phyloP scores from a whole-genome alignment of 2,113 vertebrate genomes.

The Arenaria interpres region DNA sequence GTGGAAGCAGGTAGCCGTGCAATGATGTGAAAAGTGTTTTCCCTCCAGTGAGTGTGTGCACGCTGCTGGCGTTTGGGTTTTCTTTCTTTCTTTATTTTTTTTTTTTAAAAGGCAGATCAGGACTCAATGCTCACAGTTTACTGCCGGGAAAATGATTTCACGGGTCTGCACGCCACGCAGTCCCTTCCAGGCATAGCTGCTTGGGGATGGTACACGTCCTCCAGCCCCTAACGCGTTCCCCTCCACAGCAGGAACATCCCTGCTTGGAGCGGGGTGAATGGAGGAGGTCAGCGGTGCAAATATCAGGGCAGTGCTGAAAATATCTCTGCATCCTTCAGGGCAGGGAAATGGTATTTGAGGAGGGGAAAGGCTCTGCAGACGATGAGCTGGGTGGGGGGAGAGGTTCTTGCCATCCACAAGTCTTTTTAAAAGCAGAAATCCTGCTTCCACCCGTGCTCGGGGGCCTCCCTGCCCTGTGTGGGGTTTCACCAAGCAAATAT shows the following conservation, averaged over 20 bases:
- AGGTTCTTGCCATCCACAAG: background rate
- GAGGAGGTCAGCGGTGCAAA: background rate
- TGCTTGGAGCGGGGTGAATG: background rate
- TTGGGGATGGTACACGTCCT: background rate
- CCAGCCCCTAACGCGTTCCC: background rate
- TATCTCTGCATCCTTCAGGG: background rate
- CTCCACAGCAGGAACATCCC: background rate
- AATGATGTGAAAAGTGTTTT: background rate
- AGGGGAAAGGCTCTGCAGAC: background rate
- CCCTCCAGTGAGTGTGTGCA: background rate
- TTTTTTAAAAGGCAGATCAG: background rate
- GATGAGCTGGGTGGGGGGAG: background rate
- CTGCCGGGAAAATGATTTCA: background rate
- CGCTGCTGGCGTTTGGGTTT: background rate
- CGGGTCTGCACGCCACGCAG: background rate
- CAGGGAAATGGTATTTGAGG: background rate
- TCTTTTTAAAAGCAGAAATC: background rate
- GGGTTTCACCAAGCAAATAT: background rate
- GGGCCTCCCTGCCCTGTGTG: background rate
- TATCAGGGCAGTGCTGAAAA: background rate
- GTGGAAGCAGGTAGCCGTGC: background rate
- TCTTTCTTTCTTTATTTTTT: background rate
- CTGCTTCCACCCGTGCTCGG: accelerated
- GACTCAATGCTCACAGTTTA: background rate
- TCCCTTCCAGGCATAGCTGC: background rate